A percentile compares a stretch with the other conserved stretches of the same genome.
These are phyloP conservation scores for Cheumatopsyche charites DNA, from an alignment of 1,140 invertebrate species.

Conservation along the genomic window DNA sequence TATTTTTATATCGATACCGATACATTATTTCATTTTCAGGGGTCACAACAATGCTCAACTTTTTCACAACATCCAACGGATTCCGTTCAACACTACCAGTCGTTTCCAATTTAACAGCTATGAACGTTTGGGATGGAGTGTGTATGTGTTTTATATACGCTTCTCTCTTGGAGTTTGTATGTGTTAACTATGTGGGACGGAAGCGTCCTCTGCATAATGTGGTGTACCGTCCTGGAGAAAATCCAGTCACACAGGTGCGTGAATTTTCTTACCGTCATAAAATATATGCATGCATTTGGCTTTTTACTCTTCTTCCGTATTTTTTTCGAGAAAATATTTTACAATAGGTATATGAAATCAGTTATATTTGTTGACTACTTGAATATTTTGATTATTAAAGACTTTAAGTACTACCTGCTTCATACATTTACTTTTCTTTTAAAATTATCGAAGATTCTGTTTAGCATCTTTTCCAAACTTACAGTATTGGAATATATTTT, in stretches of 20 bases:
- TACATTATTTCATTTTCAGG: conserved; percentile 62
- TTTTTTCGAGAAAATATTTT: background rate
- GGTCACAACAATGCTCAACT: conserved; percentile 97
- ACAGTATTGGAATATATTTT: no score
- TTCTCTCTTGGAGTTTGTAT: conserved; percentile 90
- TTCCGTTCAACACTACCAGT: conserved; percentile 89
- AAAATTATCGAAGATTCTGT: no score
- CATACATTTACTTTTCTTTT: no score
- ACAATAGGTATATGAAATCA: no score
- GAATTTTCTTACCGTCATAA: background rate
- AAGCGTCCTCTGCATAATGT: conserved; percentile 87
- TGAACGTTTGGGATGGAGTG: conserved; percentile 96
- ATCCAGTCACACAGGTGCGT: conserved; percentile 85
- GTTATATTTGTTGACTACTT: no score
- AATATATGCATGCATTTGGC: conserved; percentile 5
- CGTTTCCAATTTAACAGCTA: conserved; percentile 90
- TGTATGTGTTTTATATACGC: conserved; percentile 97
- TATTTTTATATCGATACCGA: no score
- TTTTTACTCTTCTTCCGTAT: conserved; percentile 3
- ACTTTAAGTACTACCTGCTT: no score
- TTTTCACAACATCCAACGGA: conserved; percentile 93
- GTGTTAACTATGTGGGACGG: conserved; percentile 93
- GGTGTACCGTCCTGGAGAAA: conserved; percentile 86
- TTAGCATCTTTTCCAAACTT: no score
- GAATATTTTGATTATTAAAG: no score